phyloP scores from a whole-genome alignment of 2,113 vertebrate genomes.

The Ariopsis seemanni region DNA sequence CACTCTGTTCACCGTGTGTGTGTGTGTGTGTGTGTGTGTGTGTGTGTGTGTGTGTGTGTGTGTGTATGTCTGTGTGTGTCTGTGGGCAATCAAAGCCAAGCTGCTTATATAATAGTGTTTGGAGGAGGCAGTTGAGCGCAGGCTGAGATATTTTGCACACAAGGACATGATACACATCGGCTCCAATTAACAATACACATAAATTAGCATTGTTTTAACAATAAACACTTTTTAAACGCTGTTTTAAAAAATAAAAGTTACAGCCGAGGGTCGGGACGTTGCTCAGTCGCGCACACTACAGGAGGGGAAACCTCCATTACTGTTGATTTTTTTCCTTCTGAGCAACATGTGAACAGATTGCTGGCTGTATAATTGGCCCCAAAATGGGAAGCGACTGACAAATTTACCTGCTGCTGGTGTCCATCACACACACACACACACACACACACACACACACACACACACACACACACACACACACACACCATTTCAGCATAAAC shows the following conservation, averaged over 20 bases:
- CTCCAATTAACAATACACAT: conserved; percentile 1
- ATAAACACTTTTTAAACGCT: background rate
- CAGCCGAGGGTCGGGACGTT: background rate
- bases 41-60: conserved; percentile 37
- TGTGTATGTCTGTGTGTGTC: conserved; percentile 29
- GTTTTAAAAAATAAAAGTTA: background rate
- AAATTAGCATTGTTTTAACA: conserved; percentile 1
- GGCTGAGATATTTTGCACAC: conserved; percentile 38
- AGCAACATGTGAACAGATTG: background rate
- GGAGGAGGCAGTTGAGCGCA: conserved; percentile 50
- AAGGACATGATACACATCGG: conserved; percentile 5
- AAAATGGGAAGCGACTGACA: conserved; percentile 15
- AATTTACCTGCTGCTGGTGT: conserved; percentile 20
- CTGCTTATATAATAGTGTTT: conserved; percentile 59
- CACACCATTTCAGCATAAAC: background rate
- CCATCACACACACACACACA: conserved; percentile 21
- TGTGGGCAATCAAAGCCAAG: conserved; percentile 47
- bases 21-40: conserved; percentile 20
- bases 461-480: conserved; percentile 8
- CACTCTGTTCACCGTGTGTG: conserved; percentile 25
- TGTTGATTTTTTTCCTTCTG: background rate
- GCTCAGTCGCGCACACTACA: background rate
- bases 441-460: conserved; percentile 13
- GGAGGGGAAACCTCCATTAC: background rate
- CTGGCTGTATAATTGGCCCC: conserved; percentile 13